Evolutionary conservation across 2,797 vertebrate species (phyloP), one percentile per base, ranked within the genome.

Genomic region (Percopsis omiscomaycus): DNA sequence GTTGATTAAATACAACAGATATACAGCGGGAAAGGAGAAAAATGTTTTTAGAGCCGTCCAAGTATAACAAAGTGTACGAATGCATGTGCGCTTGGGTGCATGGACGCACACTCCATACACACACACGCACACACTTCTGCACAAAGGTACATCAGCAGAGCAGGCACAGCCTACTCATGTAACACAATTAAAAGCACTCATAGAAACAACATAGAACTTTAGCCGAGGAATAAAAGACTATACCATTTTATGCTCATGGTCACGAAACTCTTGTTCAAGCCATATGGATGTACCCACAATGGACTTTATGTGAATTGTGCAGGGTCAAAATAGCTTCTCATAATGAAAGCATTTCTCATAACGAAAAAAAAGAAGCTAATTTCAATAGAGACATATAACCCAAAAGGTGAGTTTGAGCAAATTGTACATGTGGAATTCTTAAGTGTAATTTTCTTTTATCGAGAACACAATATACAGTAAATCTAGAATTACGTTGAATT

Each of bases 1-100:
- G 74, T 85, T 81, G 82, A 88, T 87, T 79, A 82, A 80, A 84
- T 68, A 68, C 51, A 73, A 22, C 61, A 69, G 66, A 70, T 77
- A 78, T 52, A 81, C 70, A 80, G 64, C 37, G 62, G 71, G 56
- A 82, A 79, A 61, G 59, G 60, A 81, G 66, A 77, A 62, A 5
- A 61, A 64, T 28, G 46, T 73, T 76, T 86, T 78, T 79, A 68
- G 71, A 76, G 64, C 48, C 65, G 59, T 86, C 74, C 80, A 84
- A 82, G 75, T 72, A 74, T 66, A 83, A 82, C 63, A 59, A 50
- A 9, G 47, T 54, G n/a, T 14, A 12, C 28, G 5, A 13, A 14
- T 3, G 32, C 12, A 47, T 37, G 27, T 15, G 14, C 13, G 28
- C 57, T 14, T 22, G 8, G 15, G 13, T 16, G n/a, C 45, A 59